phyloP scores from a whole-genome alignment of 2,888 invertebrate species.

The Caenorhabditis sulstoni region DNA sequence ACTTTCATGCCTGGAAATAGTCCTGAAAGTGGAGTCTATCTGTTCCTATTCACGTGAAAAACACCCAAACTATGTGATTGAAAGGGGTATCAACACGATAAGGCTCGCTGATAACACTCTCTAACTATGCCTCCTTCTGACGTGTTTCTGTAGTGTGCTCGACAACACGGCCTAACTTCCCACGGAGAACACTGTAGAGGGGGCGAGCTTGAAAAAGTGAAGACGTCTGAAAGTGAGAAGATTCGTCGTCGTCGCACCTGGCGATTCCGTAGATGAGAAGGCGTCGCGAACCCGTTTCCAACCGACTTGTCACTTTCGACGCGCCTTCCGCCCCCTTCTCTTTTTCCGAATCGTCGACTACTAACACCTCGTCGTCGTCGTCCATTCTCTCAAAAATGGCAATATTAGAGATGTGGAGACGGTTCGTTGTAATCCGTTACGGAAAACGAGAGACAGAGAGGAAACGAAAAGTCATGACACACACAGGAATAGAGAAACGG shows the following conservation, averaged over 20 bases:
- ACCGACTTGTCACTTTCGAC: background rate
- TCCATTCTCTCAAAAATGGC: slow-evolving; percentile 31
- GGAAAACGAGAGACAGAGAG: background rate
- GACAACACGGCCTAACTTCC: no score
- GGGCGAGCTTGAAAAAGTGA: background rate
- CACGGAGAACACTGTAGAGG: no score
- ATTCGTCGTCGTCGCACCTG: slow-evolving; percentile 16
- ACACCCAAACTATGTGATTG: no score
- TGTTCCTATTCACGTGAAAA: slow-evolving; percentile 9
- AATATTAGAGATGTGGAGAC: slow-evolving; percentile 29
- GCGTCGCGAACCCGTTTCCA: slow-evolving; percentile 50
- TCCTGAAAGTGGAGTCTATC: no score
- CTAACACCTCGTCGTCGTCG: slow-evolving; percentile 1
- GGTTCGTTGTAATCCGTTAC: slow-evolving; percentile 32
- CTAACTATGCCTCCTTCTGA: no score
- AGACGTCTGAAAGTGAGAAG: slow-evolving; percentile 27
- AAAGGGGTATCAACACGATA: no score
- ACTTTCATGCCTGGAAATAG: no score
- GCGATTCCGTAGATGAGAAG: slow-evolving; percentile 52
- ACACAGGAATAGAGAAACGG: slow-evolving; percentile 17
- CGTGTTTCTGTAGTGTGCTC: no score
- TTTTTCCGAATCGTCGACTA: background rate
- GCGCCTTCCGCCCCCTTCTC: background rate
- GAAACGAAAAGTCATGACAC: slow-evolving; percentile 17
- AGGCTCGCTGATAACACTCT: no score